phyloP scores from a whole-genome alignment of 2,888 invertebrate species.

The Athetis lepigone region DNA sequence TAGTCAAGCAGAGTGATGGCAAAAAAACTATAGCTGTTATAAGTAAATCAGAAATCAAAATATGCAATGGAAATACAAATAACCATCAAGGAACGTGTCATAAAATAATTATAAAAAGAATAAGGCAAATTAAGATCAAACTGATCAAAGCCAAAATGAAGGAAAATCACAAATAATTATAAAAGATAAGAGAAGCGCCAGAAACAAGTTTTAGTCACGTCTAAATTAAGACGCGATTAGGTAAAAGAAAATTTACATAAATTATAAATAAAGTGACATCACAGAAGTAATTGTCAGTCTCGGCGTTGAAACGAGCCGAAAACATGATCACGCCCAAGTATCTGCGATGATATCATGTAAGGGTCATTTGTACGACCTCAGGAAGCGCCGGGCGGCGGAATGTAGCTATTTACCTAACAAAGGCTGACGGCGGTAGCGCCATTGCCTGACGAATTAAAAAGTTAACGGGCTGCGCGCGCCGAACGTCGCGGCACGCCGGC shows the following conservation, averaged over 20 bases:
- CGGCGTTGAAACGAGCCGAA: constrained; percentile 44
- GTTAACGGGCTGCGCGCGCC: constrained; percentile 85
- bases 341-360: constrained; percentile 62
- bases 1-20: no score
- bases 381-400: constrained; percentile 67
- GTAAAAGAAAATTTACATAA: constrained; percentile 66
- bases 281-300: constrained; percentile 56
- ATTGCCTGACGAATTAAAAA: constrained; percentile 87
- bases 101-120: constrained; percentile 4
- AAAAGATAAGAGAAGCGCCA: constrained; percentile 54
- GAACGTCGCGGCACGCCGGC: constrained; percentile 83
- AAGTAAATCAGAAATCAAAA: not conserved
- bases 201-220: constrained; percentile 59
- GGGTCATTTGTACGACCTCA: constrained; percentile 54
- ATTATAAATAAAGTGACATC: constrained; percentile 64
- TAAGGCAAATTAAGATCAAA: constrained; percentile 4
- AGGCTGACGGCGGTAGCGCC: constrained; percentile 79
- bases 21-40: not conserved
- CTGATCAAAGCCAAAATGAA: constrained; percentile 10
- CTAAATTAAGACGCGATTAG: constrained; percentile 66
- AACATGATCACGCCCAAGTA: constrained; percentile 53
- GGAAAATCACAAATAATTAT: constrained; percentile 45
- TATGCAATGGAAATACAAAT: not conserved
- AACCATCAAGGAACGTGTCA: not conserved
- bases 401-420: constrained; percentile 76